Evolutionary conservation across 2,888 invertebrate species (phyloP).

Genomic region (Drosophila pullipes): DNA sequence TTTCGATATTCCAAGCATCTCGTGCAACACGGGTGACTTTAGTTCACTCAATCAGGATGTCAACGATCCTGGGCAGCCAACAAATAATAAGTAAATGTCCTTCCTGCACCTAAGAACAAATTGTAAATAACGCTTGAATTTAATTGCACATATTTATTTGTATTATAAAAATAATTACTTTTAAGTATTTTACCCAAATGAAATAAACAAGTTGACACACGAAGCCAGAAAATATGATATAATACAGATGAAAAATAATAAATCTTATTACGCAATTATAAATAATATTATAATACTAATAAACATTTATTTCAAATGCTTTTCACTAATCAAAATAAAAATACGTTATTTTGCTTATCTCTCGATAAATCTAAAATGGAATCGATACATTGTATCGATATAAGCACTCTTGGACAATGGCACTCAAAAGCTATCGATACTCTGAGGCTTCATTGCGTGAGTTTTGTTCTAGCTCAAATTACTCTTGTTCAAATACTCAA

Average conservation of each 20-base stretch:
- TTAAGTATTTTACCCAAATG: constrained; percentile 35
- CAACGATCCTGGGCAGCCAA: constrained; percentile 29
- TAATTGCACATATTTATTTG: constrained; percentile 60
- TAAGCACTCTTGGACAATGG: background rate
- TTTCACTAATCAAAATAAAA: background rate
- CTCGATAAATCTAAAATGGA: background rate
- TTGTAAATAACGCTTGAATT: constrained; percentile 53
- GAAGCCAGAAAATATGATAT: constrained; percentile 12
- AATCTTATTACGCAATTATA: background rate
- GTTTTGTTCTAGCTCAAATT: constrained; percentile 22
- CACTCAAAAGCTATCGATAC: constrained; percentile 43
- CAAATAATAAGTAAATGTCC: constrained; percentile 26
- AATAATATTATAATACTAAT: background rate
- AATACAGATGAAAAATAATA: background rate
- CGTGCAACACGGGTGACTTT: constrained; percentile 88
- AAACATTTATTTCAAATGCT: no score
- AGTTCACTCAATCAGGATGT: constrained; percentile 78
- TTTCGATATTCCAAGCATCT: constrained; percentile 88
- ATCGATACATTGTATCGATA: constrained; percentile 4
- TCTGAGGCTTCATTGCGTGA: constrained; percentile 16
- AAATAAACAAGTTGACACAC: constrained; percentile 19
- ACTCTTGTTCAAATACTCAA: constrained; percentile 46
- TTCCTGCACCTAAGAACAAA: constrained; percentile 5
- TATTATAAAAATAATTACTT: constrained; percentile 33
- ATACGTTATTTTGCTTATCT: background rate